A percentile compares a stretch with the other conserved stretches of the same genome.
Conservation (phyloP, 2,113 vertebrate genomes). For the Colius striatus region DNA sequence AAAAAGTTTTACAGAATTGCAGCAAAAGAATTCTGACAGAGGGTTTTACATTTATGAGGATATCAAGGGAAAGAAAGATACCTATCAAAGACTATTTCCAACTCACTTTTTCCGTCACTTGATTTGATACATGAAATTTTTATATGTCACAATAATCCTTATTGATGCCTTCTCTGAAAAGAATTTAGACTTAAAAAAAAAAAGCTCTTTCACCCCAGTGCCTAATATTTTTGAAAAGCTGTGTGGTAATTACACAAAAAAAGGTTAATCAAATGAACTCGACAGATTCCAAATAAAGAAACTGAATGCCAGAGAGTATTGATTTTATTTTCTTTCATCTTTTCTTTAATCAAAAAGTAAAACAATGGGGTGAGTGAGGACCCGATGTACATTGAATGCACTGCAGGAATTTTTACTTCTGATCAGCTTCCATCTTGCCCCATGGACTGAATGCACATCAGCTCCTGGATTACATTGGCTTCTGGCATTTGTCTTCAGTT, state of each 20-base stretch:
- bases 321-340: background rate
- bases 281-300: background rate
- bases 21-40: background rate
- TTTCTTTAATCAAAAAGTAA: background rate
- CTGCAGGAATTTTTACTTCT: background rate
- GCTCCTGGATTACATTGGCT: background rate
- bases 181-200: background rate
- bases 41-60: background rate
- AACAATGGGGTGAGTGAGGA: background rate
- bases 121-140: background rate
- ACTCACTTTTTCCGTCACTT: background rate
- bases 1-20: background rate
- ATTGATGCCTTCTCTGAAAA: background rate
- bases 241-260: background rate
- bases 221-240: background rate
- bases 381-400: background rate
- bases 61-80: background rate
- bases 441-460: background rate
- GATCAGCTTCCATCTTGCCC: background rate
- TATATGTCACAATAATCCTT: background rate
- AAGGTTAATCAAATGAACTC: background rate
- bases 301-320: background rate
- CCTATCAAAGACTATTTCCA: background rate
- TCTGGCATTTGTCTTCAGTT: background rate
- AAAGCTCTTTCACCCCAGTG: background rate